These are phyloP conservation scores for Myxocyprinus asiaticus DNA, from an alignment of 2,113 vertebrate species.

Conservation along the genomic window DNA sequence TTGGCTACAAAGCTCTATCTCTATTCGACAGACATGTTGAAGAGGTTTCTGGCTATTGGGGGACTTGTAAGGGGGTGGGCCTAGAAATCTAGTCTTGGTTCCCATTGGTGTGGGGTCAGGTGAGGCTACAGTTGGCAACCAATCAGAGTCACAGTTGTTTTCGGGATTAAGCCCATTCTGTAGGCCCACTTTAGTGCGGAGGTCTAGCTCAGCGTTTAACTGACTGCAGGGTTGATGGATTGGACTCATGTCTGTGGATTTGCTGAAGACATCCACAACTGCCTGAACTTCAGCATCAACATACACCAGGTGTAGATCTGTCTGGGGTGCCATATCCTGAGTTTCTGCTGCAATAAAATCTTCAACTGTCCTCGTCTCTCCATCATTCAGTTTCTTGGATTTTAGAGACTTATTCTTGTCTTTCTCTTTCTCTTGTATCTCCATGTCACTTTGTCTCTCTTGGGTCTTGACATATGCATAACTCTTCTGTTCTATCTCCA, in stretches of 20 bases:
- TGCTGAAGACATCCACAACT: conserved; percentile 71
- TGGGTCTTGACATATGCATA: conserved; percentile 9
- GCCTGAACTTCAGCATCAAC: conserved; percentile 84
- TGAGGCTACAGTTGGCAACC: conserved; percentile 23
- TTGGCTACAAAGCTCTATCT: conserved; percentile 57
- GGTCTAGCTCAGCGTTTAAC: too few species aligned
- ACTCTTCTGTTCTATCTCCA: not conserved
- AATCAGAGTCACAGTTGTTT: conserved; percentile 35
- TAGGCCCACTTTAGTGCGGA: too few species aligned
- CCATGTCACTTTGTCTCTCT: conserved; percentile 27
- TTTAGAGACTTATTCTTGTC: not conserved
- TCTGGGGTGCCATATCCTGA: conserved; percentile 20
- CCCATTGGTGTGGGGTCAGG: not conserved
- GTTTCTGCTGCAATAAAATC: not conserved
- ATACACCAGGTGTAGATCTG: conserved; percentile 34
- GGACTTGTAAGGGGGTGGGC: conserved; percentile 35
- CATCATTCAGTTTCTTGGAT: conserved; percentile 54
- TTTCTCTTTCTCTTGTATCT: not conserved
- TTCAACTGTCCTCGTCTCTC: conserved; percentile 73
- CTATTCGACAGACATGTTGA: conserved; percentile 66
- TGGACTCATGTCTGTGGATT: conserved; percentile 78
- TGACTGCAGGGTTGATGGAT: conserved; percentile 58
- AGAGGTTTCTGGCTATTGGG: conserved; percentile 50
- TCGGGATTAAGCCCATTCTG: conserved; percentile 54
- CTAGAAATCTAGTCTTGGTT: not conserved